A percentile compares a stretch with the other conserved stretches of the same genome.
These are phyloP conservation scores for Crioceris asparagi DNA, from an alignment of 2,888 invertebrate species.

Conservation along the genomic window DNA sequence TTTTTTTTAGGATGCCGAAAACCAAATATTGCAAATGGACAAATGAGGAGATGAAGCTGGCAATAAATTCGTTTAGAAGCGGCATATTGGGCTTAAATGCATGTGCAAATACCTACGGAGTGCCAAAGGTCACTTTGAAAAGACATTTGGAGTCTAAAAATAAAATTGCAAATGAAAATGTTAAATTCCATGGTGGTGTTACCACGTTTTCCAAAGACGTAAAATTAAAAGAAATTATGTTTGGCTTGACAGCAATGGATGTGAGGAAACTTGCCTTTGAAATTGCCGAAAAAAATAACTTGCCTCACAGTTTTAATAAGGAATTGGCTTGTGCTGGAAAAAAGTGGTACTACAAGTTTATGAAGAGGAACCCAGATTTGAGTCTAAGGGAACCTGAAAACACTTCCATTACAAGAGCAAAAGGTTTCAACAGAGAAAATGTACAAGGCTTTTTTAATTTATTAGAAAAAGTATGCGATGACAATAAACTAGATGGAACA, in stretches of 20 bases:
- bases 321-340: slow-evolving; percentile 4
- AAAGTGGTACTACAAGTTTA: slow-evolving; percentile 4
- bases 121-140: no score
- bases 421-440: background rate
- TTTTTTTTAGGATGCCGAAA: no score
- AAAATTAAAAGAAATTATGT: slow-evolving; percentile 1
- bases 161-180: no score
- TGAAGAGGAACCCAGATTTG: slow-evolving; percentile 4
- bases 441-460: background rate
- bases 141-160: no score
- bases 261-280: slow-evolving; percentile 3
- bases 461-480: background rate
- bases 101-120: no score
- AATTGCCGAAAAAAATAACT: slow-evolving; percentile 4
- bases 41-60: no score
- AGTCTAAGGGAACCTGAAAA: slow-evolving; percentile 3
- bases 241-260: slow-evolving; percentile 4
- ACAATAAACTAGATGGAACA: background rate
- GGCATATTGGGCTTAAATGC: no score
- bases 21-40: no score
- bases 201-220: no score
- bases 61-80: no score
- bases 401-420: background rate
- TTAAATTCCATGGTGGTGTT: no score
- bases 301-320: slow-evolving; percentile 2